Base-by-base conservation (phyloP, 2,113 vertebrate genomes). In the Microcebus griseorufus region DNA sequence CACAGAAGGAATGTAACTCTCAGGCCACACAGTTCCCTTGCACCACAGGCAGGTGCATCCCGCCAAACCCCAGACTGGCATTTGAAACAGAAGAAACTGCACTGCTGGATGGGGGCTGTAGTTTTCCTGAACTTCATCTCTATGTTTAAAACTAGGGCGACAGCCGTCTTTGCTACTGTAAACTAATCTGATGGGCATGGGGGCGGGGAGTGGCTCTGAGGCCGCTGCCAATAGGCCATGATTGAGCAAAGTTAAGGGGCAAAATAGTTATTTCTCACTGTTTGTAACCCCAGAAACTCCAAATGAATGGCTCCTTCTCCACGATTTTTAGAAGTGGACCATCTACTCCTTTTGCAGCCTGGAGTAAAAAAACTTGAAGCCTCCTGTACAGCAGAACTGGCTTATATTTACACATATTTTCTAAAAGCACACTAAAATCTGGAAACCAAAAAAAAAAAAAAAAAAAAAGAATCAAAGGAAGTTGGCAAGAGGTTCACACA, bases 41-140 rank as follows among this genome's bases (percentile, higher is more conserved):
- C 5, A 48, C 93, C 64, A 25, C 79, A 39, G 97, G 96, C 97
- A 98, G 98, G 96, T 96, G 96, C 93, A 97, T 96, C 95, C 91
- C 94, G 25, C 97, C 98, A 97, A 98, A 97, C 96, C 97, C 95
- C 92, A 95, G 88, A 93, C 93, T 98, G 97, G 97, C 97, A 98
- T 97, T 80, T 4, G 32, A 86, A 89, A 90, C 75, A 87, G 86
- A 96, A 96, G 96, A 96, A 87, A 96, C 79, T 76, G 89, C 80
- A 48, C 80, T 76, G 88, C 67, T 96, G 90, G 69, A 92, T 69
- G 90, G 95, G 92, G 95, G 95, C 96, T 93, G 92, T 65, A 93
- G 84, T 97, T 51, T 79, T 73, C 93, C 94, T 58, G 55, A 96
- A 96, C 92, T 97, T 90, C 95, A 96, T 97, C 92, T 98, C 97